Base-by-base conservation (phyloP, 2,888 invertebrate species). In the Drosophila bunnanda region DNA sequence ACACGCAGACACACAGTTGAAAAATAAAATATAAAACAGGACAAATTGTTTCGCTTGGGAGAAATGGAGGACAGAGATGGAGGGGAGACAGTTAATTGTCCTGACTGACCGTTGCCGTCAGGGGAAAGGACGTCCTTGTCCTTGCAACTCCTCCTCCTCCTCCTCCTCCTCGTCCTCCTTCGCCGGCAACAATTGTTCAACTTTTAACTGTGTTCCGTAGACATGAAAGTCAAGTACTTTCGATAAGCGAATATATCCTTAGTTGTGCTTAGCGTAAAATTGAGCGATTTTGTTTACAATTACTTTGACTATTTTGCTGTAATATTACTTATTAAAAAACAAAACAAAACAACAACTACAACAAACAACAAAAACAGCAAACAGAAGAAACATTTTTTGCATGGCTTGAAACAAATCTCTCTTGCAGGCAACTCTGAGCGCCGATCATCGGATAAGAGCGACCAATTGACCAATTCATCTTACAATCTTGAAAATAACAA, bases 381-480 rank as follows among this genome's bases (percentile, higher is more conserved):
- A 84, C 44, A 58, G 28, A 48, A 74, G 65, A 67, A 55, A 67
- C 66, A 86, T 86, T 86, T 86, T 84, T 84, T 92, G 92, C 92
- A 92, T 92, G 92, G 92, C 92, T 92, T 92, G 92, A 91, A 91
- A 91, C 82, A 91, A 91, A 91, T 92, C 90, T 92, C 91, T 92
- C 92, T 92, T 92, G 90, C 92, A 92, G 92, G 92, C 82, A 91
- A 91, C 90, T 87, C 89, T 91, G 91, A 91, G 90, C 91, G 92
- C 91, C 90, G 92, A 90, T 91, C 92, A 88, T 92, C 92, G 90
- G 92, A 92, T 89, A 92, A 92, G 91, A 92, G 92, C 90, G 92
- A 92, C 89, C 91, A 90, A 90, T 90, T 91, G 88, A 91, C 91
- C 89, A 90, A 90, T 91, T 91, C 91, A 90, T 91, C 90, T 79